Percentiles rank a stretch among this genome's conserved stretches.
Evolutionary conservation across 2,113 vertebrate genomes (phyloP).

Genomic region (Festucalex cinctus): DNA sequence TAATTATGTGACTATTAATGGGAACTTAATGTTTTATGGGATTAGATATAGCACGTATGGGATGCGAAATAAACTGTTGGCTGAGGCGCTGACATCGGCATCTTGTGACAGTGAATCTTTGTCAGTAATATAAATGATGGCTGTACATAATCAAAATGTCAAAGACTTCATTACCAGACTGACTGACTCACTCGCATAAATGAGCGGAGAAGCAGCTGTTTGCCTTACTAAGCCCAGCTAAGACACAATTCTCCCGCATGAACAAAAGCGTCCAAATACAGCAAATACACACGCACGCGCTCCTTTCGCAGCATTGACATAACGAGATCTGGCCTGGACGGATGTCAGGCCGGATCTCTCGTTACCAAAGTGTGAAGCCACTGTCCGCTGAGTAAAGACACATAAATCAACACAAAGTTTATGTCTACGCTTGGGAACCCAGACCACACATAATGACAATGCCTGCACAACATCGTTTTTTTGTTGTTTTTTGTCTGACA

Average conservation of each 20-base stretch:
- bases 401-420: conserved; percentile 43
- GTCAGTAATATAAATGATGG: not conserved
- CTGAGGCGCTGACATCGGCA: too few relatives aligned
- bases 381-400: conserved; percentile 17
- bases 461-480: conserved; percentile 30
- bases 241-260: conserved; percentile 37
- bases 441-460: conserved; percentile 18
- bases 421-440: conserved; percentile 2
- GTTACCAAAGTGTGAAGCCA: conserved; percentile 2
- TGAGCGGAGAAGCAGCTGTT: conserved; percentile 5
- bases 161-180: conserved; percentile 8
- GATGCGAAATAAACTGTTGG: not conserved
- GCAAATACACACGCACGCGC: conserved; percentile 21
- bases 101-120: not conserved
- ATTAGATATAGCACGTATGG: not conserved
- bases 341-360: conserved; percentile 37
- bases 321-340: conserved; percentile 24
- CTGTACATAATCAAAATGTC: conserved; percentile 18
- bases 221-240: not conserved
- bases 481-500: conserved; percentile 7
- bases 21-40: too few relatives aligned
- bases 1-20: too few relatives aligned
- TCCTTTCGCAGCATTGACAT: conserved; percentile 5
- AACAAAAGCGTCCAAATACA: conserved; percentile 34
- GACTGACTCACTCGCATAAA: conserved; percentile 1